Percentiles rank a stretch among this genome's conserved stretches.
phyloP scores from a whole-genome alignment of 30 jellyfish, hydroid and myxozoan genomes.

The Aurelia coerulea region DNA sequence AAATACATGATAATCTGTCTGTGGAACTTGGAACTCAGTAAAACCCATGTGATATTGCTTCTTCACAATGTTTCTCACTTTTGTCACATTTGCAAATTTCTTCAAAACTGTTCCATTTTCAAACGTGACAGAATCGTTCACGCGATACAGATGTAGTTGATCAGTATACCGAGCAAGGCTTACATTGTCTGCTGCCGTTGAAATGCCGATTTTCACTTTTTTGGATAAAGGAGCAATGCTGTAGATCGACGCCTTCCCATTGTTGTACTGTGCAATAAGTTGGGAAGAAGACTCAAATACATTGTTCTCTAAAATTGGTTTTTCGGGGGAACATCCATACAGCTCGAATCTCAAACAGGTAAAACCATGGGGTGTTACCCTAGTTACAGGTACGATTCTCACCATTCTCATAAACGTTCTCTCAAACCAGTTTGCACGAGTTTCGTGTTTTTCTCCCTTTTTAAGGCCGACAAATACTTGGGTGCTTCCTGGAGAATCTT shows the following conservation, averaged over 20 bases:
- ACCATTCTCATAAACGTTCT: conserved; percentile 12
- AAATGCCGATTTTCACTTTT: neutral
- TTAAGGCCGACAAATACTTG: too few relatives aligned
- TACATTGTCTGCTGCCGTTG: neutral
- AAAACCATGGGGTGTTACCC: neutral
- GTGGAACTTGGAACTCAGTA: neutral
- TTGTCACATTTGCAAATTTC: neutral
- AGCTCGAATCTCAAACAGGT: conserved; percentile 56
- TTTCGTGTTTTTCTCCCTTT: too few relatives aligned
- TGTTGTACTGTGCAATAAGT: neutral
- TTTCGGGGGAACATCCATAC: conserved; percentile 44
- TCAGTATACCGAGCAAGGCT: neutral
- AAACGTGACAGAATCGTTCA: neutral
- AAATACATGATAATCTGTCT: neutral
- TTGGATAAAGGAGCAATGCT: conserved; percentile 7
- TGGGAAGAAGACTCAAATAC: neutral
- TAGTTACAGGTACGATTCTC: conserved; percentile 12
- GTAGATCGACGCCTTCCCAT: neutral
- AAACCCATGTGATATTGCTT: too few relatives aligned
- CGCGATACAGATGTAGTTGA: too few relatives aligned
- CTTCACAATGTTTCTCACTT: too few relatives aligned
- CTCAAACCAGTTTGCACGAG: conserved; percentile 27
- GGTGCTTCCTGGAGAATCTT: neutral
- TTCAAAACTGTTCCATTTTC: neutral
- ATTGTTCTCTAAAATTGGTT: neutral